Percentiles rank a stretch among this genome's conserved stretches.
phyloP scores from a whole-genome alignment of 1,140 invertebrate genomes.

The Periplaneta americana region DNA sequence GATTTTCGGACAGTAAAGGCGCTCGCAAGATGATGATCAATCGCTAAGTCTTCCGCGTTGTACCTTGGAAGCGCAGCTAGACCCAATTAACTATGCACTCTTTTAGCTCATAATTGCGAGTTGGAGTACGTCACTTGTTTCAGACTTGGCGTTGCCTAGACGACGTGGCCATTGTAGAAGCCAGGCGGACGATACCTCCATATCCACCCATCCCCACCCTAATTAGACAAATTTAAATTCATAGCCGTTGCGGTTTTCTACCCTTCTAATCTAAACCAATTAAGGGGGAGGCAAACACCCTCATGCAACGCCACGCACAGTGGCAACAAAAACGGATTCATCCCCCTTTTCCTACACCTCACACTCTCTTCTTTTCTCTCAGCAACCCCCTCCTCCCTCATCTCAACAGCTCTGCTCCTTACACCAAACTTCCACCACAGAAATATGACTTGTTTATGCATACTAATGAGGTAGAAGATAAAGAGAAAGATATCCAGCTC shows the following conservation, averaged over 20 bases:
- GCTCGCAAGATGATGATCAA: too few species aligned
- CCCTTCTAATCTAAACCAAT: conserved; percentile 19
- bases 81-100: too few species aligned
- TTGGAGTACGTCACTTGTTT: too few species aligned
- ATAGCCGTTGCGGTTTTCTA: conserved; percentile 17
- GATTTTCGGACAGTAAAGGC: too few species aligned
- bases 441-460: conserved; percentile 17
- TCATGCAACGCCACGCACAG: conserved; percentile 7
- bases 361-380: background rate
- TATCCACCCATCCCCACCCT: conserved; percentile 12
- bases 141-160: too few species aligned
- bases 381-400: background rate
- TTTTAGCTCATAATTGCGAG: too few species aligned
- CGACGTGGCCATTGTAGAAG: too few species aligned
- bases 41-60: too few species aligned
- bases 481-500: background rate
- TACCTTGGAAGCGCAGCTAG: too few species aligned
- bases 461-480: conserved; percentile 12
- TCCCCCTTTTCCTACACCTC: background rate
- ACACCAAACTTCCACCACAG: background rate
- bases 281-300: background rate
- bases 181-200: conserved; percentile 1
- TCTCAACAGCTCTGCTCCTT: background rate
- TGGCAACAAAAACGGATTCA: background rate
- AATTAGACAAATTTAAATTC: conserved; percentile 21